Percentiles rank a stretch among this genome's conserved stretches.
phyloP scores from a whole-genome alignment of 2,797 vertebrate species.

The Clarias laeviceps region DNA sequence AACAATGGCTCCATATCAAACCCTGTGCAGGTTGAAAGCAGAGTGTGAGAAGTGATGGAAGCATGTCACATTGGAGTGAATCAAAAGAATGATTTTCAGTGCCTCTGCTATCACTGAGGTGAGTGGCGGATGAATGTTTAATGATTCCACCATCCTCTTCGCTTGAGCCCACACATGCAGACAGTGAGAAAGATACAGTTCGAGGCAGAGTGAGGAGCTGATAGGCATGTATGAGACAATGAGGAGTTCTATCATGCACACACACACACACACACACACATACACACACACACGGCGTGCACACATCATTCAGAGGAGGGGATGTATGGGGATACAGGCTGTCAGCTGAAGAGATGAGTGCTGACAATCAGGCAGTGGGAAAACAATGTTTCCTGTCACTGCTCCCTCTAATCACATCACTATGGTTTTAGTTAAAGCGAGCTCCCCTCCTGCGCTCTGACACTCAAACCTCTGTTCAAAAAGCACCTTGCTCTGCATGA shows the following conservation, averaged over 20 bases:
- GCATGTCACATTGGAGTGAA: constrained; percentile 54
- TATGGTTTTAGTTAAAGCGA: constrained; percentile 76
- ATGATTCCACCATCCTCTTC: constrained; percentile 55
- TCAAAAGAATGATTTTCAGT: constrained; percentile 63
- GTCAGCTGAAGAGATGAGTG: constrained; percentile 60
- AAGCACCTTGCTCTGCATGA: constrained; percentile 43
- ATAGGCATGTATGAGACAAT: constrained; percentile 58
- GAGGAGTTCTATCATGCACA: constrained; percentile 45
- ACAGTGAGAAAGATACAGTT: constrained; percentile 50
- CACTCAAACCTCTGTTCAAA: constrained; percentile 58
- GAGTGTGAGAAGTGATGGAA: constrained; percentile 48
- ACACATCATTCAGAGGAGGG: constrained; percentile 48
- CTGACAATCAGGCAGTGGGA: constrained; percentile 67
- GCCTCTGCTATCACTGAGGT: constrained; percentile 56
- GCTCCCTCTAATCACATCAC: constrained; percentile 74
- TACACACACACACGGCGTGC: constrained; percentile 28
- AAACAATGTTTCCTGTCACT: constrained; percentile 78
- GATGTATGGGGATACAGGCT: constrained; percentile 53
- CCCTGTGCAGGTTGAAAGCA: constrained; percentile 55
- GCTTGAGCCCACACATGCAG: constrained; percentile 46
- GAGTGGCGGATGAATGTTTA: constrained; percentile 62
- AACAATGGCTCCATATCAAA: constrained; percentile 42
- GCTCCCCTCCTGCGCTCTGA: constrained; percentile 63
- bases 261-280: constrained; percentile 24
- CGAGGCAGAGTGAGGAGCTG: constrained; percentile 52